These are phyloP conservation scores for Centropus unirufus DNA, from an alignment of 2,113 vertebrate genomes.

Conservation along the genomic window DNA sequence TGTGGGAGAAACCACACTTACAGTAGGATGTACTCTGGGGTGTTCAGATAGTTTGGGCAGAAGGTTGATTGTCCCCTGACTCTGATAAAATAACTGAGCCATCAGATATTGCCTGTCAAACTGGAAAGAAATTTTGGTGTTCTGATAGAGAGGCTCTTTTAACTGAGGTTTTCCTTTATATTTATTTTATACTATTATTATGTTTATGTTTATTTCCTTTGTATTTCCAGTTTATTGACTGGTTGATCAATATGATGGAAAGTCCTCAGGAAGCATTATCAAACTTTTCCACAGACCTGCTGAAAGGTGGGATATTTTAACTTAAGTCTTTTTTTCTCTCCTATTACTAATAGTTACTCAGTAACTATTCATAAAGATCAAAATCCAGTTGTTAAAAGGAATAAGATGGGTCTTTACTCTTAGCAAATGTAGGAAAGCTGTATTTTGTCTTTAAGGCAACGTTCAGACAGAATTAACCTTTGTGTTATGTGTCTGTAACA, in stretches of 20 bases:
- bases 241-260: constrained; percentile 87
- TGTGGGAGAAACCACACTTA: background rate
- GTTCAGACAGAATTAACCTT: background rate
- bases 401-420: background rate
- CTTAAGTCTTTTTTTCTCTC: background rate
- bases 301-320: constrained; percentile 84
- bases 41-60: background rate
- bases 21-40: background rate
- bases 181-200: no score
- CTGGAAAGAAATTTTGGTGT: background rate
- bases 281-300: constrained; percentile 63
- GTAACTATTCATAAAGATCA: background rate
- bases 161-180: background rate
- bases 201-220: no score
- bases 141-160: background rate
- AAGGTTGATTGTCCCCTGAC: background rate
- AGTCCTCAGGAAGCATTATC: constrained; percentile 81
- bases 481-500: background rate
- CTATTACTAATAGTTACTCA: no score
- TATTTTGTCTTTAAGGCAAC: background rate
- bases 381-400: background rate
- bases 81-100: background rate
- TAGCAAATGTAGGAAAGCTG: background rate
- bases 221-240: constrained; percentile 97
- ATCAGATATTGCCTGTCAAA: background rate